Percentiles rank a stretch among this genome's conserved stretches.
Conservation (phyloP, 2,888 invertebrate genomes). For the Apotomis turbidana region DNA sequence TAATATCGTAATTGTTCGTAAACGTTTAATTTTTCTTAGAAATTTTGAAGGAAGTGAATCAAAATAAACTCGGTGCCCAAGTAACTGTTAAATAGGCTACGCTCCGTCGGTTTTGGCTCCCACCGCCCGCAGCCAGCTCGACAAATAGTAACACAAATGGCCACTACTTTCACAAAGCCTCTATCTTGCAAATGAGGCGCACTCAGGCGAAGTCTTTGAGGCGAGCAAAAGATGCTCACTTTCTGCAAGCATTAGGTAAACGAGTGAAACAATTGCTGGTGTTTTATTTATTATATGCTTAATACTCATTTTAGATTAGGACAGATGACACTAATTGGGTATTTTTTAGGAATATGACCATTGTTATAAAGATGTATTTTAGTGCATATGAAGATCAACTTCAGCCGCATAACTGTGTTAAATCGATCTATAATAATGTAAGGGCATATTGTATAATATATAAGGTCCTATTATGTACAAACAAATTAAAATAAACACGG, state of each 20-base stretch:
- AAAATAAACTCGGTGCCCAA: not conserved
- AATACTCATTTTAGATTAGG: too few species aligned
- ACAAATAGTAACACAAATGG: constrained; percentile 46
- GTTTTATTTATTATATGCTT: not conserved
- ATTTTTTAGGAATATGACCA: too few species aligned
- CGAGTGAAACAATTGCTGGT: not conserved
- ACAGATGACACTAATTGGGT: too few species aligned
- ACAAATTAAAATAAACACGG: not conserved
- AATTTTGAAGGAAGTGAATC: too few species aligned
- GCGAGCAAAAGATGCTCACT: constrained; percentile 11
- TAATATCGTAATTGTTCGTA: too few species aligned
- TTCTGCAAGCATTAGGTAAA: not conserved
- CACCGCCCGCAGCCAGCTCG: constrained; percentile 32
- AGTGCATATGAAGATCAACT: too few species aligned
- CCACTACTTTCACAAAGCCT: constrained; percentile 41
- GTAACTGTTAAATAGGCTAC: constrained; percentile 26
- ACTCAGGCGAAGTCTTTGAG: constrained; percentile 42
- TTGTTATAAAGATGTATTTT: too few species aligned
- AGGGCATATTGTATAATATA: too few species aligned
- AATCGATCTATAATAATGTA: too few species aligned
- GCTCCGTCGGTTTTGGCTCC: constrained; percentile 22
- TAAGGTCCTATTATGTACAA: too few species aligned
- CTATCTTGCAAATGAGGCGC: constrained; percentile 43
- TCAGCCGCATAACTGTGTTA: too few species aligned
- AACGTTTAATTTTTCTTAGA: too few species aligned